phyloP scores from a whole-genome alignment of 1,140 invertebrate species.

The Matsumurasca onukii region DNA sequence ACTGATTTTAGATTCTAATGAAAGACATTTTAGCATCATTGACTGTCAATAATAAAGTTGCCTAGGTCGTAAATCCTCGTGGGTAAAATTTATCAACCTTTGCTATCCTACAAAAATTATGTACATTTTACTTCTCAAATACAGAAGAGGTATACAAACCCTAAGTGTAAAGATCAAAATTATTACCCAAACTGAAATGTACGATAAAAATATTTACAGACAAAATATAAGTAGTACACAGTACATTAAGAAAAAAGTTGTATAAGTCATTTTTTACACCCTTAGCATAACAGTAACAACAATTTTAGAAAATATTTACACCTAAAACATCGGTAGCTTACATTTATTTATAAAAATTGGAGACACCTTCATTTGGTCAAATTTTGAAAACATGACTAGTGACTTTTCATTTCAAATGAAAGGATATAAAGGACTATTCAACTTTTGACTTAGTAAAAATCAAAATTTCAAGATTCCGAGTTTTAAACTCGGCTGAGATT shows the following conservation, averaged over 20 bases:
- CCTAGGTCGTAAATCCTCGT: too few relatives aligned
- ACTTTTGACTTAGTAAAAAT: background rate
- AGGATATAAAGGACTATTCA: slow-evolving; percentile 13
- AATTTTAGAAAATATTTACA: background rate
- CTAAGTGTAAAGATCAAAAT: background rate
- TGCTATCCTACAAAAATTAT: too few relatives aligned
- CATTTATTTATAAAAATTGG: background rate
- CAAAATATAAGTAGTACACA: background rate
- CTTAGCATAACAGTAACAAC: background rate
- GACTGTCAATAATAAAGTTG: too few relatives aligned
- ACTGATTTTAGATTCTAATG: too few relatives aligned
- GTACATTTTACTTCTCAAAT: too few relatives aligned
- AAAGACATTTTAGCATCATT: too few relatives aligned
- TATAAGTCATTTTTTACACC: slow-evolving; percentile 16
- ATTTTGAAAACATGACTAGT: slow-evolving; percentile 2
- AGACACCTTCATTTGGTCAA: background rate
- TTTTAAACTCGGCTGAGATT: too few relatives aligned
- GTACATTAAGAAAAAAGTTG: slow-evolving; percentile 26
- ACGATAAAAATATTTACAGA: background rate
- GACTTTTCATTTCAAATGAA: background rate
- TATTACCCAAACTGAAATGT: slow-evolving; percentile 21
- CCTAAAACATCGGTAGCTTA: slow-evolving; percentile 8
- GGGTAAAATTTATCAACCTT: too few relatives aligned
- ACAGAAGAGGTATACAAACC: background rate
- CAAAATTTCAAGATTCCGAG: too few relatives aligned